These are phyloP conservation scores for Eulemur mongoz DNA, from an alignment of 2,797 vertebrate species.

Conservation along the genomic window DNA sequence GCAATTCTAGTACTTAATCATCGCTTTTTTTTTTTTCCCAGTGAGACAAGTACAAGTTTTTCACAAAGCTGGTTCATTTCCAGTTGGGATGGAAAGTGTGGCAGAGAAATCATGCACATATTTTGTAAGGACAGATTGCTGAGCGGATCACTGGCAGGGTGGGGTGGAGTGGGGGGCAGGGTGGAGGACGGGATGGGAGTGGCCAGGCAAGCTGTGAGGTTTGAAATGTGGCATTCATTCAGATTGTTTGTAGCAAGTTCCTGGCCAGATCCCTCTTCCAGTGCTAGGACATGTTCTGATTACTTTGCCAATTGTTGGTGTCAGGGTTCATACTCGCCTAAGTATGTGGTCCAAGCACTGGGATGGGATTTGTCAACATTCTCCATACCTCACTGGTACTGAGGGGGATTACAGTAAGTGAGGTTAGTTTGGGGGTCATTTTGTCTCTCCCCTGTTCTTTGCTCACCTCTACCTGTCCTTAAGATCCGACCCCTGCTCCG, in stretches of 20 bases:
- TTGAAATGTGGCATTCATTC: neutral
- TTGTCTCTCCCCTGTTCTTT: neutral
- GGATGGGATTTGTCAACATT: neutral
- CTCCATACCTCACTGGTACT: neutral
- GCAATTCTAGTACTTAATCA: neutral
- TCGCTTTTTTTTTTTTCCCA: neutral
- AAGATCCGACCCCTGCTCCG: neutral
- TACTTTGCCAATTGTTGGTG: neutral
- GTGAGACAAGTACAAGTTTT: slow-evolving; percentile 19
- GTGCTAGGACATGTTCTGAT: slow-evolving; percentile 7
- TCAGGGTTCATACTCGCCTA: neutral
- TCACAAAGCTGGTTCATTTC: slow-evolving; percentile 28
- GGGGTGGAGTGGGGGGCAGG: rapidly evolving
- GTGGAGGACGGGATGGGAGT: neutral
- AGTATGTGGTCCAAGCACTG: neutral
- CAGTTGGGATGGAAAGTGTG: slow-evolving; percentile 19
- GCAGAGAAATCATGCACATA: neutral
- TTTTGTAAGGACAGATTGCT: slow-evolving; percentile 5
- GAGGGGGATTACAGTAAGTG: neutral
- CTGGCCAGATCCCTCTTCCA: neutral
- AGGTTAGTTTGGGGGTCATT: neutral
- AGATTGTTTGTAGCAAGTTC: slow-evolving; percentile 12
- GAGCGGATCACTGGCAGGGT: neutral
- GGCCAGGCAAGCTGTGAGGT: neutral
- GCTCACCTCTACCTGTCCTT: neutral